These are phyloP conservation scores for Agrochola circellaris DNA, from an alignment of 2,888 invertebrate species.

Conservation along the genomic window DNA sequence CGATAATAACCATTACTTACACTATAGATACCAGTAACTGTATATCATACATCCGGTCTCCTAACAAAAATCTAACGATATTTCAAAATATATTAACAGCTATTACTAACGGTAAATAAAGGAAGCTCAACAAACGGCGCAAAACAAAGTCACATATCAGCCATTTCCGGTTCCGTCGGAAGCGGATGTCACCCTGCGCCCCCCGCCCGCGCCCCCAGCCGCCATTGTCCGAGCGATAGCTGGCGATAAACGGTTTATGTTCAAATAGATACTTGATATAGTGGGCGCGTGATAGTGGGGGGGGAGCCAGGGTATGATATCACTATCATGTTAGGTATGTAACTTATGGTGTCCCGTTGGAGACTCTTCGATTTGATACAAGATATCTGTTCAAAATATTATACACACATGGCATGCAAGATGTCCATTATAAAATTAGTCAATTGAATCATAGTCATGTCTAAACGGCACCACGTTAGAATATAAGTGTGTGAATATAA, in stretches of 20 bases:
- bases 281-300: constrained; percentile 43
- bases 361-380: background rate
- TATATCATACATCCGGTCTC: constrained; percentile 5
- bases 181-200: constrained; percentile 70
- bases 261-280: constrained; percentile 69
- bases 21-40: too few relatives aligned
- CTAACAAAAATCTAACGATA: constrained; percentile 53
- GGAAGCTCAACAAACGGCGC: constrained; percentile 74
- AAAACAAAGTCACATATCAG: constrained; percentile 83
- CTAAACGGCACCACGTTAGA: background rate
- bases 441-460: background rate
- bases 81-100: constrained; percentile 65
- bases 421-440: background rate
- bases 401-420: too few relatives aligned
- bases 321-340: background rate
- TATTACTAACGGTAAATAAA: constrained; percentile 68
- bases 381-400: background rate
- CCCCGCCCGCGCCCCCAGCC: constrained; percentile 31
- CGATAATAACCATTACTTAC: background rate
- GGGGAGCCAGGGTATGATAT: background rate
- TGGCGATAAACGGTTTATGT: constrained; percentile 71
- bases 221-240: constrained; percentile 69
- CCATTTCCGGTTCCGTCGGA: constrained; percentile 78
- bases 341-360: background rate
- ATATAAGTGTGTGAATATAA: background rate